Conservation (phyloP, 2,113 vertebrate genomes). For the Podarcis raffonei region DNA sequence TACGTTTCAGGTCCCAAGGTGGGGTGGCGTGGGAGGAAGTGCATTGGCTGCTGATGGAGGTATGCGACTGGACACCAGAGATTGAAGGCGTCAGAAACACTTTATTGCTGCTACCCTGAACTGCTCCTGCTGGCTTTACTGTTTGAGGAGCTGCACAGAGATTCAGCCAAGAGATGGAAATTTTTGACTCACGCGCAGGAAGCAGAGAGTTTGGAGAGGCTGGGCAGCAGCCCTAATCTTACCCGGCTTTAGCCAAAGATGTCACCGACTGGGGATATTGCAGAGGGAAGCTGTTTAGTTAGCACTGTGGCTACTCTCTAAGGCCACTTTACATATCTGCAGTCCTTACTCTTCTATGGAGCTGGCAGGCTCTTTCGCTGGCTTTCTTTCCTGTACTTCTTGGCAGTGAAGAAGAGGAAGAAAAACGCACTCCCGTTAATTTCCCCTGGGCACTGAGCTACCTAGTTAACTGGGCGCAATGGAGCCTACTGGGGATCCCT, state of each 20-base stretch:
- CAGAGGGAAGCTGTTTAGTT: not conserved
- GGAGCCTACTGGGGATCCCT: not conserved
- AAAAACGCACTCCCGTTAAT: rapidly evolving
- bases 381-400: not conserved
- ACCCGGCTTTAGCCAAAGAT: not conserved
- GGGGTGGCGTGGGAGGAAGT: not conserved
- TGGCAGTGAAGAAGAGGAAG: conserved; percentile 4
- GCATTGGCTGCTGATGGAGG: not conserved
- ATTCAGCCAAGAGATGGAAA: not conserved
- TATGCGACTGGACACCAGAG: not conserved
- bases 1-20: not conserved
- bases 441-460: not conserved
- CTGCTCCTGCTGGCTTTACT: conserved; percentile 23
- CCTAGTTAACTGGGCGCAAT: not conserved
- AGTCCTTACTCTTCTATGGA: rapidly evolving
- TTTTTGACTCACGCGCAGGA: not conserved
- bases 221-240: conserved; percentile 30
- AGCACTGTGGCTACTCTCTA: not conserved
- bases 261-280: rapidly evolving
- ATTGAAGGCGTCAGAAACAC: not conserved
- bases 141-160: conserved; percentile 28
- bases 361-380: not conserved
- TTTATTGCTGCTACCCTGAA: conserved; percentile 53
- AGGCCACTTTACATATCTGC: not conserved
- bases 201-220: rapidly evolving